Conservation (phyloP, 2,797 vertebrate species). For the Sebastes minor region DNA sequence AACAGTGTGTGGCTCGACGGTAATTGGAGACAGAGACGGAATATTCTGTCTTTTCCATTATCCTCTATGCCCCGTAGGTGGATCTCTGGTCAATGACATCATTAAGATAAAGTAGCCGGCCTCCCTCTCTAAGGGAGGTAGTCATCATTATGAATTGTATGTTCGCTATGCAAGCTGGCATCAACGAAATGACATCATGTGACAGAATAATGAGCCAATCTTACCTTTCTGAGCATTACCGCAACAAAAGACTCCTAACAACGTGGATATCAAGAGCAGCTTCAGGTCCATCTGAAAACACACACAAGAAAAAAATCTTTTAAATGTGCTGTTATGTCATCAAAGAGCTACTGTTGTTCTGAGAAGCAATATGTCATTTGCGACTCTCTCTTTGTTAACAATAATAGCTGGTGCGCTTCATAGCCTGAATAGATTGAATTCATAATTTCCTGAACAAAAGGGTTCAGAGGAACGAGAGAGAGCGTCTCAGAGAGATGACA, state of each 20-base stretch:
- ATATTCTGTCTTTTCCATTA: conserved; percentile 66
- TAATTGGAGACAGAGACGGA: conserved; percentile 60
- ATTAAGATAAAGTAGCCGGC: not conserved
- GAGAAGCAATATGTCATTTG: not conserved
- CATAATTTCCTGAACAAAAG: conserved; percentile 28
- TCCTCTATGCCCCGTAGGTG: conserved; percentile 15
- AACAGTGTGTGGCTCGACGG: conserved; percentile 37
- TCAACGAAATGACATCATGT: conserved; percentile 6
- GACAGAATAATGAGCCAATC: not conserved
- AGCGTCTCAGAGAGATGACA: conserved; percentile 25
- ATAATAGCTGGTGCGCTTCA: not conserved
- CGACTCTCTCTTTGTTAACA: conserved; percentile 7
- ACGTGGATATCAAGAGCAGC: conserved; percentile 77
- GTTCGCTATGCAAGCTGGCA: conserved; percentile 5
- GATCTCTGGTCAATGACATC: conserved; percentile 45
- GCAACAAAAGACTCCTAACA: conserved; percentile 82
- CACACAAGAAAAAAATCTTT: conserved; percentile 23
- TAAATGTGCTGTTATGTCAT: not conserved
- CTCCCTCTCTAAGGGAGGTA: not conserved
- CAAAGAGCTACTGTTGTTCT: not conserved
- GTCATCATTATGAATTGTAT: conserved; percentile 4
- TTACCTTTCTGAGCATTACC: conserved; percentile 91
- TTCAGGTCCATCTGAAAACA: conserved; percentile 89
- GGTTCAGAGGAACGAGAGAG: not conserved
- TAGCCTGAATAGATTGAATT: not conserved